A percentile compares a stretch with the other conserved stretches of the same genome.
Conservation (phyloP, 2,888 invertebrate genomes). For the Drosophila pseudotakahashii region DNA sequence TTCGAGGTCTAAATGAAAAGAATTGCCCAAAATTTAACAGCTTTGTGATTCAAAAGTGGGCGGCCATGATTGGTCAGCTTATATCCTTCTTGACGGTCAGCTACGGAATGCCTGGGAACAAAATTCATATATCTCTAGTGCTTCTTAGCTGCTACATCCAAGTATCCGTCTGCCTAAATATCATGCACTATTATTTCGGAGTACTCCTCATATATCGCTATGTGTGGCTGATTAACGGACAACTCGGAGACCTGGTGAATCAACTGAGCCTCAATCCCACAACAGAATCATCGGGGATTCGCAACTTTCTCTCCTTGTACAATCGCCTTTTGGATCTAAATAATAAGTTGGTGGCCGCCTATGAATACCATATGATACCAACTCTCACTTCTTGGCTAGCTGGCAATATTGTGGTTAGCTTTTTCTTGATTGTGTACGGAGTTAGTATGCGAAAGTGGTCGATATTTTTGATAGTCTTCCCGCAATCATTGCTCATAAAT, state of each 20-base stretch:
- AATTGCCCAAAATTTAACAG: slow-evolving; percentile 28
- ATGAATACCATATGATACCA: slow-evolving; percentile 34
- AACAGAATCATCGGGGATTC: neutral
- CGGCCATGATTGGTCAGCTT: neutral
- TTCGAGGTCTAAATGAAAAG: neutral
- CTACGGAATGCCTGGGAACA: slow-evolving; percentile 3
- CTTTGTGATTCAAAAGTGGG: slow-evolving; percentile 32
- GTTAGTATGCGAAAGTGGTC: slow-evolving; percentile 15
- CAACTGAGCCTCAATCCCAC: neutral
- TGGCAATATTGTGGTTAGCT: slow-evolving; percentile 46
- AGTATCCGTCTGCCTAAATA: slow-evolving; percentile 21
- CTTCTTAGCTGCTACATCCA: slow-evolving; percentile 1
- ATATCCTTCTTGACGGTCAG: neutral
- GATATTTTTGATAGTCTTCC: neutral
- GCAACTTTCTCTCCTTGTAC: slow-evolving; percentile 19
- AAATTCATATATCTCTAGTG: accelerated
- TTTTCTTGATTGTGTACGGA: slow-evolving; percentile 38
- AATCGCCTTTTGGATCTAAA: slow-evolving; percentile 35
- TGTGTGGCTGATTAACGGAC: slow-evolving; percentile 48
- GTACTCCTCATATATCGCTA: slow-evolving; percentile 47
- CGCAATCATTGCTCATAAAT: slow-evolving; percentile 34
- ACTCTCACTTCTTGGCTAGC: slow-evolving; percentile 27
- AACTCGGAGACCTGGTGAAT: slow-evolving; percentile 32
- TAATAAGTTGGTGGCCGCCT: slow-evolving; percentile 25
- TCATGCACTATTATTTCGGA: slow-evolving; percentile 47